Percentiles rank a stretch among this genome's conserved stretches.
phyloP scores from a whole-genome alignment of 2,888 invertebrate species.

The Stenchaetothrips biformis region DNA sequence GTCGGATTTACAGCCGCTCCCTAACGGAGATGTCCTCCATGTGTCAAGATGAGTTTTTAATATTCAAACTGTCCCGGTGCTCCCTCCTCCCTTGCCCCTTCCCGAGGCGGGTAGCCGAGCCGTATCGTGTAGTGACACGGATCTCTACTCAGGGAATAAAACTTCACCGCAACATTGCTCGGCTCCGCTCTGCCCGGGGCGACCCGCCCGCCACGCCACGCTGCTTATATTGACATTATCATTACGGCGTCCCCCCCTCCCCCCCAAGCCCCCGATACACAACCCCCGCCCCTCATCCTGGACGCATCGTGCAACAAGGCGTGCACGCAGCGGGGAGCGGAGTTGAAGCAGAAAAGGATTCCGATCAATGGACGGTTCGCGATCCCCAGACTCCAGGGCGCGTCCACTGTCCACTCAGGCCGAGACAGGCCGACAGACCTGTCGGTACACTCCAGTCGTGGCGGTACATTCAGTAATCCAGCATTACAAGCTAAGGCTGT shows the following conservation, averaged over 20 bases:
- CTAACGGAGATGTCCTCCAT: background rate
- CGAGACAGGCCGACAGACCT: too few species aligned
- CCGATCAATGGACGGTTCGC: too few species aligned
- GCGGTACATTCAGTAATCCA: background rate
- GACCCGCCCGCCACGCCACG: background rate
- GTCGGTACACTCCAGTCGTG: background rate
- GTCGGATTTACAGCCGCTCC: background rate
- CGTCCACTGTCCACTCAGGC: too few species aligned
- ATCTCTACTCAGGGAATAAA: conserved; percentile 25
- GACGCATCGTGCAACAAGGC: background rate
- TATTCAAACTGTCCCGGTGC: background rate
- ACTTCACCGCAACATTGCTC: conserved; percentile 18
- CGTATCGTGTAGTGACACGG: conserved; percentile 24
- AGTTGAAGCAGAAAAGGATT: too few species aligned
- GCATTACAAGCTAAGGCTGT: conserved; percentile 16
- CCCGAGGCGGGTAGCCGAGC: background rate
- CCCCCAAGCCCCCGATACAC: background rate
- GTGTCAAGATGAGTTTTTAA: too few species aligned
- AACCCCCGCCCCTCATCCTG: background rate
- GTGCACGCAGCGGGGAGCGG: too few species aligned
- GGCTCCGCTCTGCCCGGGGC: background rate
- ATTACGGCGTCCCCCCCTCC: conserved; percentile 14
- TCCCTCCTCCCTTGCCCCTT: background rate
- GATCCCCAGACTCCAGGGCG: too few species aligned
- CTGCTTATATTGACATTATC: conserved; percentile 21